Evolutionary conservation across 2,113 vertebrate genomes (phyloP).

Genomic region (Cariama cristata): DNA sequence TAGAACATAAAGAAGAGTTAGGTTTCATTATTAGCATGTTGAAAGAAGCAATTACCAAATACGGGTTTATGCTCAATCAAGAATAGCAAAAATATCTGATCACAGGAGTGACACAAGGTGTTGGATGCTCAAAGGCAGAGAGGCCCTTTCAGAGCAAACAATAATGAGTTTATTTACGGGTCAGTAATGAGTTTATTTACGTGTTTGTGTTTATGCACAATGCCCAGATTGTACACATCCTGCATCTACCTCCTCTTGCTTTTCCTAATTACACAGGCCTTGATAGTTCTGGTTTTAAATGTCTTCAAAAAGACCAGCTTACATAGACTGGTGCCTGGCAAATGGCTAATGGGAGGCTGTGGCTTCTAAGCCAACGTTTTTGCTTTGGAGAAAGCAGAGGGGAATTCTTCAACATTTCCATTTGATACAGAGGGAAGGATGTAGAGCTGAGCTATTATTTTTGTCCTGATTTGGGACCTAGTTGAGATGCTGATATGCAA

Average conservation of each 20-base stretch:
- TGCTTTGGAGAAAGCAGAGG: not conserved
- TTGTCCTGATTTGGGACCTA: not conserved
- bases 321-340: not conserved
- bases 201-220: not conserved
- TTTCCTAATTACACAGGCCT: fast-evolving
- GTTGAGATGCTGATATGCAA: not conserved
- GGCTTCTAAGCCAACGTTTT: not conserved
- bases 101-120: not conserved
- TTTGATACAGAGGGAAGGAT: not conserved
- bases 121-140: not conserved
- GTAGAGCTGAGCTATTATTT: not conserved
- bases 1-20: constrained; percentile 60
- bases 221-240: fast-evolving
- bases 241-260: not conserved
- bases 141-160: not conserved
- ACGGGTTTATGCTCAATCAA: not conserved
- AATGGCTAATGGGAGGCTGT: not conserved
- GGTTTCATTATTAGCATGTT: constrained; percentile 56
- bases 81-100: not conserved
- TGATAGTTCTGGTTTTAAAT: not conserved
- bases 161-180: not conserved
- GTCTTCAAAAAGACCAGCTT: not conserved
- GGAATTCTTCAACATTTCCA: fast-evolving
- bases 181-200: not conserved
- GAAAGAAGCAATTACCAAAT: constrained; percentile 28